Conservation (phyloP, 92 coral and sea anemone species). For the Zoanthus sociatus region DNA sequence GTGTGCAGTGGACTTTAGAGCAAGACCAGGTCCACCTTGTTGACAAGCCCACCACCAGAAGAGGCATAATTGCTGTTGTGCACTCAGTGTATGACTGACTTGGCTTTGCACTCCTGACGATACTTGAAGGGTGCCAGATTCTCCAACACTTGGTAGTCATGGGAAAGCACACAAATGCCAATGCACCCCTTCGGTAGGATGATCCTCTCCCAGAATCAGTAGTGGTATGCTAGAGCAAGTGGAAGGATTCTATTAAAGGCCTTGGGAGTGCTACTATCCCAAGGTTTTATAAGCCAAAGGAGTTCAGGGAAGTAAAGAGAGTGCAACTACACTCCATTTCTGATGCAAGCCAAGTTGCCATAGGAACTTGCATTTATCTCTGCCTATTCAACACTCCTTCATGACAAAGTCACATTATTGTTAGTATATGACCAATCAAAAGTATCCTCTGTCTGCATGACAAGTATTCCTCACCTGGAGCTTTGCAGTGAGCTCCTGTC, state of each 20-base stretch:
- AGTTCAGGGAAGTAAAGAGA: conserved; percentile 36
- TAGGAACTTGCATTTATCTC: conserved; percentile 55
- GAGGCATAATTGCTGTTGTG: conserved; percentile 39
- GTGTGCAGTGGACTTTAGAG: conserved; percentile 46
- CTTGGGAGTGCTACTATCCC: conserved; percentile 35
- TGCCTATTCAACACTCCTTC: conserved; percentile 18
- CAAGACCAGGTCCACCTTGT: conserved; percentile 29
- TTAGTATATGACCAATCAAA: conserved; percentile 49
- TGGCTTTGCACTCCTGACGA: conserved; percentile 49
- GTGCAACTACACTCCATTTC: conserved; percentile 57
- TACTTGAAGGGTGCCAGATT: conserved; percentile 45
- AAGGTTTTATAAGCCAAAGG: conserved; percentile 54
- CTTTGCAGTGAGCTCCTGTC: conserved; percentile 60
- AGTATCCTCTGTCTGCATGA: conserved; percentile 53
- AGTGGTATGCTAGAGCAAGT: conserved; percentile 44
- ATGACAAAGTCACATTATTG: conserved; percentile 32
- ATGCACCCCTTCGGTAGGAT: conserved; percentile 54
- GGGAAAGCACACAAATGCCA: conserved; percentile 53
- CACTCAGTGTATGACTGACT: conserved; percentile 51
- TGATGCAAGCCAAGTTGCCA: conserved; percentile 66
- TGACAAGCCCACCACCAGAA: conserved; percentile 44
- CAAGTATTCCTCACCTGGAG: conserved; percentile 50
- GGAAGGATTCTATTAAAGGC: conserved; percentile 52
- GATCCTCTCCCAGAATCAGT: conserved; percentile 56
- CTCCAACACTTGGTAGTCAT: conserved; percentile 52